Evolutionary conservation across 2,888 invertebrate species (phyloP), one percentile per base, ranked within the genome.

Genomic region (Apamea sordens): DNA sequence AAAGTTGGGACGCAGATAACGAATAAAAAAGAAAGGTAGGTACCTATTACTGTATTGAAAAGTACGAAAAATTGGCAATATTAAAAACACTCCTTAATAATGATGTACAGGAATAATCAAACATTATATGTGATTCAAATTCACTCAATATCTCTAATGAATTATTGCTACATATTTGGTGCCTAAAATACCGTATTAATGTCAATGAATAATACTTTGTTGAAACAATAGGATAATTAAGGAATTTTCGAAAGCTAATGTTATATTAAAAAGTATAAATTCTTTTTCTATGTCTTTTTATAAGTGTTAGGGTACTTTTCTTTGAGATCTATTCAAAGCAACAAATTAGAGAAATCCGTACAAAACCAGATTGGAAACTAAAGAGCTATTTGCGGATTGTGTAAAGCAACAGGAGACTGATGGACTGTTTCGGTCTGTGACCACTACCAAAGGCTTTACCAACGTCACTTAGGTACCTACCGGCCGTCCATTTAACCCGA

Each of bases 321-420:
- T 56, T 36, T 13, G 36, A 59, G n/a, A 74, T 28, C 8, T 24
- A 32, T 56, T 56, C 5, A 76, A 61, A 47, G 68, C 50, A 81
- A 77, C 69, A 80, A 81, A 84, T 80, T 77, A 73, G 65, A 83
- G 21, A 77, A 86, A 83, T 80, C 86, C 68, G 74, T 82, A 71
- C 73, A 73, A 82, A 84, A 78, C 87, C 79, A 84, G 68, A 84
- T 83, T 82, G 73, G 70, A 68, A 82, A 80, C 80, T 84, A 79
- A 82, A 87, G 82, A 85, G 81, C 84, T 75, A 88, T 89, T 89
- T 89, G 88, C 73, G 85, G 89, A 80, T 83, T 86, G 87, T 84
- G 63, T 85, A 83, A 86, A 86, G 89, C 85, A 89, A 89, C 86
- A 87, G 73, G 86, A 88, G 81, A 85, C 82, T 84, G 90, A 87